phyloP scores from a whole-genome alignment of 2,888 invertebrate species.

The Agonopterix alstromeriana region DNA sequence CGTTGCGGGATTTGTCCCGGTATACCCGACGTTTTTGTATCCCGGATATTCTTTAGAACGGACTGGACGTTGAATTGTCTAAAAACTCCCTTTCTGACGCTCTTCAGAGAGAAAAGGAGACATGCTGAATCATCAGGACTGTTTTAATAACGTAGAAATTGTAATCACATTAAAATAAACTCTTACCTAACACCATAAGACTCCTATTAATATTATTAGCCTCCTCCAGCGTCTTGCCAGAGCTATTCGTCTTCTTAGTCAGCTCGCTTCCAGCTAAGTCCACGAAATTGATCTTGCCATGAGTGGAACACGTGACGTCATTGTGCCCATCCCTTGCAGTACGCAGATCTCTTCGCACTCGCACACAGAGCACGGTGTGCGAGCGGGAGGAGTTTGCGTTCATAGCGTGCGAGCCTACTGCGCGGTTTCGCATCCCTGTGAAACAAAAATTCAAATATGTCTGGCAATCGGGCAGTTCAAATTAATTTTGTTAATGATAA shows the following conservation, averaged over 20 bases:
- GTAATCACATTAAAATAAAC: too few relatives aligned
- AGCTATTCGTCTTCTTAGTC: slow-evolving; percentile 93
- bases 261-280: slow-evolving; percentile 98
- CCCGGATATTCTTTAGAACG: too few relatives aligned
- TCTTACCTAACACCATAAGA: slow-evolving; percentile 91
- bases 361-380: slow-evolving; percentile 93
- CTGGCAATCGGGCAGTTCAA: not conserved
- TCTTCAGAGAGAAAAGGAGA: too few relatives aligned
- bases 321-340: slow-evolving; percentile 72
- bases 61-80: too few relatives aligned
- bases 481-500: too few relatives aligned
- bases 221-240: slow-evolving; percentile 92
- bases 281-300: slow-evolving; percentile 97
- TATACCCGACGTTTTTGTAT: too few relatives aligned
- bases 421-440: slow-evolving; percentile 91
- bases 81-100: too few relatives aligned
- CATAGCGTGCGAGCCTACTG: slow-evolving; percentile 93
- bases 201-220: slow-evolving; percentile 98
- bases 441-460: not conserved
- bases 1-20: too few relatives aligned
- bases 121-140: too few relatives aligned
- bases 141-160: too few relatives aligned
- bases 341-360: slow-evolving; percentile 90
- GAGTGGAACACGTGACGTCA: slow-evolving; percentile 90
- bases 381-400: slow-evolving; percentile 95